phyloP scores from a whole-genome alignment of 2,113 vertebrate species.

The Piaya cayana region DNA sequence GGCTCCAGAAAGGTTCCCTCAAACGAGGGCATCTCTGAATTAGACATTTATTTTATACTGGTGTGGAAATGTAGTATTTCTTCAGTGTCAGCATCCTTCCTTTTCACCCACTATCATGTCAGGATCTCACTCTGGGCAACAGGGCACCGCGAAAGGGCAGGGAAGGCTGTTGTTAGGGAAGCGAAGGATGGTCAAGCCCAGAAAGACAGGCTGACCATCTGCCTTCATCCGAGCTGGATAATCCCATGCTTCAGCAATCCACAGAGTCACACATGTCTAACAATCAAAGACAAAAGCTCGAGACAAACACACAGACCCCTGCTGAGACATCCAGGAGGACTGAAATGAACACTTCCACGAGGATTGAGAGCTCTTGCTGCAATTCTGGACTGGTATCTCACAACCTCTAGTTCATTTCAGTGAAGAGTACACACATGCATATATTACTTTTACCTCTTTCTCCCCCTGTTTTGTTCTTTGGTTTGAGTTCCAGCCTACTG shows the following conservation, averaged over 20 bases:
- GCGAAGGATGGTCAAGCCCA: neutral
- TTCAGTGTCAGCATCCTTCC: neutral
- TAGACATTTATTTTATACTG: no score
- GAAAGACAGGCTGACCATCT: neutral
- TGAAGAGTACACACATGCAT: neutral
- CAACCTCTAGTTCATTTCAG: neutral
- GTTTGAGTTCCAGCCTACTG: conserved; percentile 49
- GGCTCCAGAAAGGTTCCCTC: no score
- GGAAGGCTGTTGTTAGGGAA: neutral
- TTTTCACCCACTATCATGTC: neutral
- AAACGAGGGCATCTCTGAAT: no score
- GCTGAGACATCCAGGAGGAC: neutral
- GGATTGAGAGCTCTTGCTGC: neutral
- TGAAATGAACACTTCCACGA: neutral
- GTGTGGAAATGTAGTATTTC: neutral
- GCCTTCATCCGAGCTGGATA: neutral
- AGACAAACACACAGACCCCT: neutral
- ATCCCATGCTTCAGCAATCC: neutral
- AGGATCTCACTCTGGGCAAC: neutral
- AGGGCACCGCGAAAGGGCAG: neutral
- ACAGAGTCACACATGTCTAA: neutral
- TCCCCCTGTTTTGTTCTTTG: conserved; percentile 49
- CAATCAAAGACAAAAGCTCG: neutral
- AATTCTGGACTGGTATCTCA: neutral
- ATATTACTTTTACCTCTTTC: neutral